Evolutionary conservation across 2,888 invertebrate genomes (phyloP), one percentile per base, ranked within the genome.

Genomic region (Rotaria macrura): DNA sequence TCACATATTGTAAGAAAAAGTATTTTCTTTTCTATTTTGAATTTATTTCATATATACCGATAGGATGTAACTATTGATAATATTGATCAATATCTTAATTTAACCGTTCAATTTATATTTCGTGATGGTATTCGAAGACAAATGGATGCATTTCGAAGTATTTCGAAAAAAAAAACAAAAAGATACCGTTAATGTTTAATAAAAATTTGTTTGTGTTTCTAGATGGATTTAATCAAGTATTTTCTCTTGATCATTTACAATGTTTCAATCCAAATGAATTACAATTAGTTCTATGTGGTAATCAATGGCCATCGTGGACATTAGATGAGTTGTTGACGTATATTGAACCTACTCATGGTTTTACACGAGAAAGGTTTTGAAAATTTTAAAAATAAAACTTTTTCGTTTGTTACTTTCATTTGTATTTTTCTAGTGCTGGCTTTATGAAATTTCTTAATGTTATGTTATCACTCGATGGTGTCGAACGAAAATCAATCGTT

Each of bases 391-490:
- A 23, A 40, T 38, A 40, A 17, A 34, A 25, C 5, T 29, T 7
- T 17, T 65, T n/a, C n/a, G n/a, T n/a, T n/a, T n/a, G n/a, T n/a
- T n/a, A n/a, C n/a, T n/a, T n/a, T n/a, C n/a, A n/a, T n/a, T 2
- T 65, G 29, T 34, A 87, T 89, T 87, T 87, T 92, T 92, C 85
- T 92, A 97, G 96, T 91, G 95, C 95, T 90, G 96, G 96, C 55
- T 97, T 97, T 93, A 93, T 95, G 90, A 93, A 96, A 87, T 95
- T 98, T 88, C 96, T 97, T 87, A 96, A 96, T 89, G 97, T 99
- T 85, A 92, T 99, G 89, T 93, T 95, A 88, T 94, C 94, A 89
- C 94, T 99, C 93, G 94, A 94, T 85, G 94, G 95, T 52, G 94
- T 94, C 89, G 97, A 99, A 91, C 93, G 97, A 87, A 99, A 98